Evolutionary conservation across 2,797 vertebrate species (phyloP).

Genomic region (Borostomias antarcticus): DNA sequence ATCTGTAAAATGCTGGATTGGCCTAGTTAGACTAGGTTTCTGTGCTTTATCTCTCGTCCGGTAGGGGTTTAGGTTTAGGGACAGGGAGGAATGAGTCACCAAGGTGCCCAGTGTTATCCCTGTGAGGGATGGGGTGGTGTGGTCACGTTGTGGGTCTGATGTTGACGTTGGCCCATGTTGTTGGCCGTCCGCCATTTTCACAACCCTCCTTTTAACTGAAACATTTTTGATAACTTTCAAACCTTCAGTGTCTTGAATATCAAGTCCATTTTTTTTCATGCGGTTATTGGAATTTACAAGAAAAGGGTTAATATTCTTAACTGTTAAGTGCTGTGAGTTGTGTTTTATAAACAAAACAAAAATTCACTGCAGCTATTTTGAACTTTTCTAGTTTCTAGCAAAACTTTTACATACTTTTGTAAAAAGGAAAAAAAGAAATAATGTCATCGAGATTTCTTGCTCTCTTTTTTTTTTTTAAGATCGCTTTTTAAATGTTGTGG

Average conservation of each 20-base stretch:
- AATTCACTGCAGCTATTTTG: conserved; percentile 62
- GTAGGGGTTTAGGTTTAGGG: conserved; percentile 61
- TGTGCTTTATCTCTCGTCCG: conserved; percentile 63
- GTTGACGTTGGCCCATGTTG: conserved; percentile 47
- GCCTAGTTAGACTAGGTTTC: conserved; percentile 45
- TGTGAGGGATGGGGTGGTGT: conserved; percentile 45
- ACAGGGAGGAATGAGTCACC: conserved; percentile 62
- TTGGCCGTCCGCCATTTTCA: conserved; percentile 40
- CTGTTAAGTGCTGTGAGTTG: conserved; percentile 75
- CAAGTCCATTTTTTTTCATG: conserved; percentile 44
- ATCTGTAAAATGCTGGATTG: conserved; percentile 65
- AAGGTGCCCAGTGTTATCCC: conserved; percentile 68
- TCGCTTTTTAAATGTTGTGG: conserved; percentile 56
- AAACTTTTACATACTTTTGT: conserved; percentile 64
- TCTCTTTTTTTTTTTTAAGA: conserved; percentile 58
- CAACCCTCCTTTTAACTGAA: conserved; percentile 49
- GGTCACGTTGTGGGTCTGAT: conserved; percentile 29
- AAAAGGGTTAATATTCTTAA: conserved; percentile 60
- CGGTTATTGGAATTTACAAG: conserved; percentile 39
- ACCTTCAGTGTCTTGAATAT: conserved; percentile 77
- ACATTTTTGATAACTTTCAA: conserved; percentile 52
- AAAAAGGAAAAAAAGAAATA: conserved; percentile 53
- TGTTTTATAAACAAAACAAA: conserved; percentile 66
- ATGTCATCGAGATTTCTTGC: conserved; percentile 40
- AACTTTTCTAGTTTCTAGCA: conserved; percentile 56